Percentiles rank a stretch among this genome's conserved stretches.
Conservation (phyloP, 2,888 invertebrate genomes). For the Trichopria drosophilae region DNA sequence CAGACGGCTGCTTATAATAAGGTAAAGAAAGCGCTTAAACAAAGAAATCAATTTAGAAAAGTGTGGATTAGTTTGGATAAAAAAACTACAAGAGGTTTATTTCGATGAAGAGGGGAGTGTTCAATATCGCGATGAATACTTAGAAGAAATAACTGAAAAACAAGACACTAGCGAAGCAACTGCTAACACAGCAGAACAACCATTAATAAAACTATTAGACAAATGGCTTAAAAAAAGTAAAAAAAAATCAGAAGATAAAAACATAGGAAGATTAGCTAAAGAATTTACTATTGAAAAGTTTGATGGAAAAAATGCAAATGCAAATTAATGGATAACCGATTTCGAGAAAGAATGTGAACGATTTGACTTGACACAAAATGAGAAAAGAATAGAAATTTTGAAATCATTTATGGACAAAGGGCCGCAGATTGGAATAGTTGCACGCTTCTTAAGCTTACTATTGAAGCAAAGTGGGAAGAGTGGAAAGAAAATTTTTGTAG, state of each 20-base stretch:
- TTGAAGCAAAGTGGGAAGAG: conserved; percentile 31
- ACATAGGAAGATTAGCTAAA: conserved; percentile 30
- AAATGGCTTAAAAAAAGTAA: conserved; percentile 28
- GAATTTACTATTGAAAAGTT: conserved; percentile 38
- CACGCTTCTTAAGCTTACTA: conserved; percentile 34
- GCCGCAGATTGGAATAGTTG: conserved; percentile 37
- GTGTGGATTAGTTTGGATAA: conserved; percentile 31
- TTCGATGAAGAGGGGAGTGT: conserved; percentile 35
- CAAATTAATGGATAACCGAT: conserved; percentile 32
- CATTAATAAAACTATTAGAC: conserved; percentile 24
- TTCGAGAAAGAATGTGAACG: conserved; percentile 39
- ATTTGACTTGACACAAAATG: conserved; percentile 38
- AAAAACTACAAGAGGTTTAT: conserved; percentile 24
- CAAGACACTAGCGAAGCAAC: conserved; percentile 6
- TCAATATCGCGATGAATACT: conserved; percentile 26
- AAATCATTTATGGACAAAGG: conserved; percentile 34
- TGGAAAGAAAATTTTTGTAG: conserved; percentile 34
- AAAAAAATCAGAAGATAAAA: conserved; percentile 18
- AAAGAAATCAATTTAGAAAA: conserved; percentile 30
- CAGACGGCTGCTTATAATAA: conserved; percentile 26
- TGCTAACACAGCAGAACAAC: conserved; percentile 9
- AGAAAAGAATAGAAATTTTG: conserved; percentile 33
- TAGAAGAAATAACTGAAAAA: conserved; percentile 29
- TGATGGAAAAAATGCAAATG: conserved; percentile 32
- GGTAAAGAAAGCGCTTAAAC: conserved; percentile 33